Evolutionary conservation across 2,888 invertebrate genomes (phyloP).

Genomic region (Cremastinae sp.): DNA sequence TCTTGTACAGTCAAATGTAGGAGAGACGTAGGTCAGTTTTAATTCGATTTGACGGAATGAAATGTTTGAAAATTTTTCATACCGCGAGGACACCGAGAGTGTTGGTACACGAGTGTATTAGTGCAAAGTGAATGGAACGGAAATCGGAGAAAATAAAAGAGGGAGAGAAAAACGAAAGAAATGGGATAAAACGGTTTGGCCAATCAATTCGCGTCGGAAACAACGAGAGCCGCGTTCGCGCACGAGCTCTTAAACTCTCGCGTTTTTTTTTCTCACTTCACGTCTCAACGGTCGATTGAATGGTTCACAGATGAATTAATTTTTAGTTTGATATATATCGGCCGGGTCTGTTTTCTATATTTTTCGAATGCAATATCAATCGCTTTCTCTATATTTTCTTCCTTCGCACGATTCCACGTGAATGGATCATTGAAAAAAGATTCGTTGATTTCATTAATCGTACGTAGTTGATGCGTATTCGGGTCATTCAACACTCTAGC

Average conservation of each 20-base stretch:
- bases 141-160: slow-evolving; percentile 16
- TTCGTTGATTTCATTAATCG: too few relatives aligned
- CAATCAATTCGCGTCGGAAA: slow-evolving; percentile 62
- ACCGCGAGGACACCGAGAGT: slow-evolving; percentile 7
- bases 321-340: slow-evolving; percentile 48
- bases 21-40: slow-evolving; percentile 6
- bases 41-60: slow-evolving; percentile 20
- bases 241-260: slow-evolving; percentile 35
- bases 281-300: slow-evolving; percentile 50
- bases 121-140: slow-evolving; percentile 4
- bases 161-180: slow-evolving; percentile 37
- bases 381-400: slow-evolving; percentile 28
- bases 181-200: slow-evolving; percentile 61
- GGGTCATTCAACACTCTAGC: too few relatives aligned
- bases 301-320: slow-evolving; percentile 56
- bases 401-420: too few relatives aligned
- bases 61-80: slow-evolving; percentile 31
- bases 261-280: slow-evolving; percentile 52
- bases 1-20: not conserved
- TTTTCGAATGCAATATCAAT: too few relatives aligned
- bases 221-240: slow-evolving; percentile 60
- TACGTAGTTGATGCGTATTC: too few relatives aligned
- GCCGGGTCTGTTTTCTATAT: too few relatives aligned
- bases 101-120: slow-evolving; percentile 6
- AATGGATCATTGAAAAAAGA: too few relatives aligned